Percentiles rank a stretch among this genome's conserved stretches.
Conservation (phyloP, 2,888 invertebrate species). For the Apodemia duryi region DNA sequence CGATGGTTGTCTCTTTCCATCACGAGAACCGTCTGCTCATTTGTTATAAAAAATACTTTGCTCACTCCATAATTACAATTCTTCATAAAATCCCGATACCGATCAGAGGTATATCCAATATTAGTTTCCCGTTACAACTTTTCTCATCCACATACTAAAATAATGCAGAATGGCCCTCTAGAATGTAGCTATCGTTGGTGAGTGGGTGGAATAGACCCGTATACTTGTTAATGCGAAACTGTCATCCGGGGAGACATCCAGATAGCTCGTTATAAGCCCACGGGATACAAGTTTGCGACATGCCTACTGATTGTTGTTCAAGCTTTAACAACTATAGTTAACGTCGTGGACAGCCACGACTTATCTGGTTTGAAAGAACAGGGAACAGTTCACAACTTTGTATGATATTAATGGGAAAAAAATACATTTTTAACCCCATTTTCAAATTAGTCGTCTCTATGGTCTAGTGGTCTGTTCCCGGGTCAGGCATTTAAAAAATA, state of each 20-base stretch:
- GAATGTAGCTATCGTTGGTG: background rate
- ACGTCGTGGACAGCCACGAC: background rate
- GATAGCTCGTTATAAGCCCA: background rate
- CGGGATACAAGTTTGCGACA: background rate
- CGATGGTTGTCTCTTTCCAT: no score
- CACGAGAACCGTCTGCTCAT: no score
- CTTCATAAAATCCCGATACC: no score
- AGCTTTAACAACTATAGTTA: background rate
- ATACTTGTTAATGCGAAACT: constrained; percentile 14
- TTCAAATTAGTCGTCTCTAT: no score
- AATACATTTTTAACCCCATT: no score
- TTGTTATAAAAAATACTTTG: no score
- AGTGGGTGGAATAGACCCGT: constrained; percentile 4
- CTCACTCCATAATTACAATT: no score
- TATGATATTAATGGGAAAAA: background rate
- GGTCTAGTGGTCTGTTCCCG: no score
- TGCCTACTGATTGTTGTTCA: background rate
- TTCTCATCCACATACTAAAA: background rate
- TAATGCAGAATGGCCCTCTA: constrained; percentile 3
- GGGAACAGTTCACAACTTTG: background rate
- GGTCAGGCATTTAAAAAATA: no score
- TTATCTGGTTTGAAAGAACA: background rate
- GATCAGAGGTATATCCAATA: no score
- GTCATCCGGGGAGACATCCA: constrained; percentile 7
- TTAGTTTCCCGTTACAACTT: no score